Percentiles rank a stretch among this genome's conserved stretches.
These are phyloP conservation scores for Acleris literana DNA, from an alignment of 2,888 invertebrate species.

Conservation along the genomic window DNA sequence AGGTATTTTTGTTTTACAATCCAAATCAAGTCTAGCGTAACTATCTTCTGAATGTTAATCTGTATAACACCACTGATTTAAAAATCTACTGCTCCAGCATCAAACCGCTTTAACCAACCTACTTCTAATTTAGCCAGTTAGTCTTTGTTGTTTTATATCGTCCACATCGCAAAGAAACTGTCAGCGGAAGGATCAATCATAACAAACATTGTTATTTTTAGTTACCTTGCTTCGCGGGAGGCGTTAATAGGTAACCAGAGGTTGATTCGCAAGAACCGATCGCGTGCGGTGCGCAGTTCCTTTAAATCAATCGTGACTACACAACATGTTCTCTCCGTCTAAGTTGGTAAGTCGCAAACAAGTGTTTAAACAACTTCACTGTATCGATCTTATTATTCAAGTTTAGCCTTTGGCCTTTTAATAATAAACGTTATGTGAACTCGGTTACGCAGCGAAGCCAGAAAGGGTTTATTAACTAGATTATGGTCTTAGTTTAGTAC, in stretches of 20 bases:
- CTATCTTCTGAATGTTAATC: neutral
- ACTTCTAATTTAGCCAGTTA: neutral
- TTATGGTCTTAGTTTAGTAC: slow-evolving; percentile 9
- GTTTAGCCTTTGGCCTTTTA: slow-evolving; percentile 12
- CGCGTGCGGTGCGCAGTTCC: slow-evolving; percentile 45
- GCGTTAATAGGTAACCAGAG: slow-evolving; percentile 33
- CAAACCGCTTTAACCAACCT: neutral
- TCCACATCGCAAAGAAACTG: slow-evolving; percentile 19
- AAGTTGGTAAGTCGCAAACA: slow-evolving; percentile 25
- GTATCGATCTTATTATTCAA: slow-evolving; percentile 26
- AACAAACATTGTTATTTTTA: slow-evolving; percentile 46
- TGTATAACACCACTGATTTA: neutral
- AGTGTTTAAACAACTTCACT: slow-evolving; percentile 11
- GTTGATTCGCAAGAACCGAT: slow-evolving; percentile 19
- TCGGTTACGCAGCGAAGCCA: slow-evolving; percentile 3
- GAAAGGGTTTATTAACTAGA: slow-evolving; percentile 4
- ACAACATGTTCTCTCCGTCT: slow-evolving; percentile 30
- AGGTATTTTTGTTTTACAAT: too few species aligned
- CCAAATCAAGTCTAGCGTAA: too few species aligned
- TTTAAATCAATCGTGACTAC: slow-evolving; percentile 11
- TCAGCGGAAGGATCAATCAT: slow-evolving; percentile 42
- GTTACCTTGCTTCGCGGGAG: slow-evolving; percentile 40
- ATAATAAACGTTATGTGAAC: slow-evolving; percentile 23
- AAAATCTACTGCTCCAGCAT: too few species aligned
- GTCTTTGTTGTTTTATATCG: slow-evolving; percentile 24